phyloP scores from a whole-genome alignment of 2,888 invertebrate genomes.

The Eupithecia tripunctaria region DNA sequence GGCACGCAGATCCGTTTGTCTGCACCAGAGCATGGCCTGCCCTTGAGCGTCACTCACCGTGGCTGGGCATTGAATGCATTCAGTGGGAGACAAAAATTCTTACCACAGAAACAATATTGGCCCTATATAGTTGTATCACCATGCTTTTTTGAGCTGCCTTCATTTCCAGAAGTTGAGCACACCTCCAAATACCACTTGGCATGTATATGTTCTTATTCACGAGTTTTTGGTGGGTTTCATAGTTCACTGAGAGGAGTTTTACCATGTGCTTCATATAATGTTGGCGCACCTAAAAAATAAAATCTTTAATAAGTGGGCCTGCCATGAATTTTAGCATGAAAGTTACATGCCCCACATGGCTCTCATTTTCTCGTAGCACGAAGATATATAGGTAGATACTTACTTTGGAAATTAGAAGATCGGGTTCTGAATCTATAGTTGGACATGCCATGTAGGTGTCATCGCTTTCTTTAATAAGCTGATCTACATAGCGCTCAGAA shows the following conservation, averaged over 20 bases:
- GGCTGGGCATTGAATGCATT: too few species aligned
- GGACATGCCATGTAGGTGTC: slow-evolving; percentile 68
- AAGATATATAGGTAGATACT: slow-evolving; percentile 25
- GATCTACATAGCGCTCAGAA: slow-evolving; percentile 59
- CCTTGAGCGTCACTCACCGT: too few species aligned
- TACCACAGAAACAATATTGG: slow-evolving; percentile 69
- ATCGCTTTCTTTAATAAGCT: slow-evolving; percentile 66
- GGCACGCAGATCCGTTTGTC: too few species aligned
- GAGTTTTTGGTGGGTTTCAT: slow-evolving; percentile 72
- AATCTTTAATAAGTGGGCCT: slow-evolving; percentile 2
- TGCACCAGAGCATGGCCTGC: too few species aligned
- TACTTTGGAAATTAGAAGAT: slow-evolving; percentile 78
- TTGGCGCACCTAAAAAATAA: slow-evolving; percentile 70
- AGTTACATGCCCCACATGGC: neutral
- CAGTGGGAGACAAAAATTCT: slow-evolving; percentile 27
- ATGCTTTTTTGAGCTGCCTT: slow-evolving; percentile 75
- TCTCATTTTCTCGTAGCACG: neutral
- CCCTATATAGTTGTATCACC: slow-evolving; percentile 75
- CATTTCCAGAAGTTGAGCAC: slow-evolving; percentile 75
- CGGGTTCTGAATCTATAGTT: slow-evolving; percentile 70
- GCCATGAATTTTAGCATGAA: neutral
- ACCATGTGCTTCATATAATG: slow-evolving; percentile 78
- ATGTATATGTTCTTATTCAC: slow-evolving; percentile 72
- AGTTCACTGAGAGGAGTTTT: slow-evolving; percentile 71
- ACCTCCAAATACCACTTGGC: slow-evolving; percentile 79